A percentile compares a stretch with the other conserved stretches of the same genome.
These are phyloP conservation scores for Littorina saxatilis DNA, from an alignment of 1,140 invertebrate species.

Conservation along the genomic window DNA sequence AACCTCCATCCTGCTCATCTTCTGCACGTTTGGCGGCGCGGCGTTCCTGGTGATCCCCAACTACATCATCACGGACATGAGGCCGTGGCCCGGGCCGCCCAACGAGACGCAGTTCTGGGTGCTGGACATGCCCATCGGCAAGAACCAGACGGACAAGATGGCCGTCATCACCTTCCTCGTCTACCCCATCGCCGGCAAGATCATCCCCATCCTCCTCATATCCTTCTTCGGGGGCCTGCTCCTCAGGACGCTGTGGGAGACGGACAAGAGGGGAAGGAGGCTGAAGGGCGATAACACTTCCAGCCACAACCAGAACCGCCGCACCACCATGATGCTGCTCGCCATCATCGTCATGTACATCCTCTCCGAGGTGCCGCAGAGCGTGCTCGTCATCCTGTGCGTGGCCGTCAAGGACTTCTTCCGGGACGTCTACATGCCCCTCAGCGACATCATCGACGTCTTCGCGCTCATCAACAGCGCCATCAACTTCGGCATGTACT, in stretches of 20 bases:
- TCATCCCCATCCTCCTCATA: constrained; percentile 77
- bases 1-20: constrained; percentile 83
- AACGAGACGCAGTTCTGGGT: constrained; percentile 43
- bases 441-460: constrained; percentile 93
- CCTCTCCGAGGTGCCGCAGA: constrained; percentile 88
- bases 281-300: constrained; percentile 59
- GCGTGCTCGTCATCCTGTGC: constrained; percentile 72
- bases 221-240: constrained; percentile 76
- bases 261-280: constrained; percentile 67
- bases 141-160: constrained; percentile 46
- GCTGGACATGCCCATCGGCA: constrained; percentile 48
- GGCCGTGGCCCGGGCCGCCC: neutral
- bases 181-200: constrained; percentile 69
- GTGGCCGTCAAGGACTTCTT: constrained; percentile 65
- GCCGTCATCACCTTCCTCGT: constrained; percentile 66
- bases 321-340: constrained; percentile 80
- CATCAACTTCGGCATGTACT: constrained; percentile 95
- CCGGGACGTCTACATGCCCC: constrained; percentile 75
- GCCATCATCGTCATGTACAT: constrained; percentile 84
- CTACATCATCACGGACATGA: constrained; percentile 77
- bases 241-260: constrained; percentile 74
- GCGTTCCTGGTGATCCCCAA: constrained; percentile 87
- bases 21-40: constrained; percentile 83
- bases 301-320: constrained; percentile 76
- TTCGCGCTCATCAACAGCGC: constrained; percentile 92